Evolutionary conservation across 2,888 invertebrate species (phyloP), one percentile per base, ranked within the genome.

Genomic region (Drosophila meridionalis): DNA sequence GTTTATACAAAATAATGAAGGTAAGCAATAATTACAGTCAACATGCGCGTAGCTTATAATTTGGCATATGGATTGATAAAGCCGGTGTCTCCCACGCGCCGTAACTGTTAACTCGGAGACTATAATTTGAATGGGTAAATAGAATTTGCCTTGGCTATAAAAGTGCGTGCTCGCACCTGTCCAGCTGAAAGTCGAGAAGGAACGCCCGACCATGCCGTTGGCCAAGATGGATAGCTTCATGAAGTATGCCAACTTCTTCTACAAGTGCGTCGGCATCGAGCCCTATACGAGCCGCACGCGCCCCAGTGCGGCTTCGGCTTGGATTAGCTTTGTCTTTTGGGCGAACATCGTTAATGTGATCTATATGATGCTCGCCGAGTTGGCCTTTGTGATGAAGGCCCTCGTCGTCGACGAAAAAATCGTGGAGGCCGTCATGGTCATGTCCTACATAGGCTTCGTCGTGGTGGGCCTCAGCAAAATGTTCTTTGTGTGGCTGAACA

Each of bases 361-460:
- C 28, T 0, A 72, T 0, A 69, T 69, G 11, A 52, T 87, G 2
- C 0, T 83, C 3, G 80, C 74, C 11, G 91, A 92, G 69, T 4
- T 85, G 1, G n/a, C 80, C 1, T 92, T 82, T 65, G 80, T 92
- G 5, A 38, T 78, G n/a, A 42, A 79, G 20, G 82, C 90, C 0
- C 45, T 91, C 0, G 67, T 43, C 8, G 69, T 74, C 3, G 80
- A 82, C 1, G 70, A 80, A n/a, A 68, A 89, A 6, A 83, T 92
- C 8, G 26, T 91, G 0, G 90, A 91, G 42, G 90, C 89, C 36
- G 90, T 89, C 4, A 88, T 85, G 52, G 82, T 87, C 0, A 80
- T 90, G 69, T 90, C 92, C 0, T 93, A 90, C 52, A 85, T 92
- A 32, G 92, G 92, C 1, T 92, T 91, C 52, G 81, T 89, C 1